Evolutionary conservation across 2,113 vertebrate genomes (phyloP).

Genomic region (Vombatus ursinus): DNA sequence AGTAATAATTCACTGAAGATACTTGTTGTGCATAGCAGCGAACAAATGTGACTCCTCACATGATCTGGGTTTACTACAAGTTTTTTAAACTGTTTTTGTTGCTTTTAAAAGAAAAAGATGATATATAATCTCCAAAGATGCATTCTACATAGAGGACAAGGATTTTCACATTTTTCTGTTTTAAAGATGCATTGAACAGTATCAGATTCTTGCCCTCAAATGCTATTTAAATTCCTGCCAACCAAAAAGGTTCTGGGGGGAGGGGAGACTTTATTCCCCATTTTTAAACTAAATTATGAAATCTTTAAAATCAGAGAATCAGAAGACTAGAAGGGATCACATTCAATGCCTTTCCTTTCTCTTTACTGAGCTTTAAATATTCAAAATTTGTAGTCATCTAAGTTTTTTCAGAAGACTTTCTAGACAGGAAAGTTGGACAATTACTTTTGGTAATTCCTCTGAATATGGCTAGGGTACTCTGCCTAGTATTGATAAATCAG

Average conservation of each 20-base stretch:
- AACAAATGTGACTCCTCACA: neutral
- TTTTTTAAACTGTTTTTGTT: slow-evolving; percentile 48
- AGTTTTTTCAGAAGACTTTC: neutral
- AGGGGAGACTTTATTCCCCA: neutral
- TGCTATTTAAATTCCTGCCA: neutral
- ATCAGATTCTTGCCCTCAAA: neutral
- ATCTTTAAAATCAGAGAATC: slow-evolving; percentile 36
- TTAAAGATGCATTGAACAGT: neutral
- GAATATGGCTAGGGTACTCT: neutral
- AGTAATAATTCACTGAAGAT: neutral
- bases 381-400: neutral
- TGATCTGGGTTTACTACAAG: neutral
- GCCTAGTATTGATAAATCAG: neutral
- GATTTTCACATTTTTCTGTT: neutral
- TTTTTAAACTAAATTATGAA: neutral
- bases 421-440: neutral
- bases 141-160: neutral
- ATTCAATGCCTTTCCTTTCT: neutral
- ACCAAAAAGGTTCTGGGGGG: neutral
- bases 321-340: neutral
- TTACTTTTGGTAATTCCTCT: neutral
- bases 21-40: neutral
- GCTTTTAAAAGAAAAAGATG: slow-evolving; percentile 32
- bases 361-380: neutral
- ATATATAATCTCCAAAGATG: neutral